Percentiles rank a stretch among this genome's conserved stretches.
These are phyloP conservation scores for Epistrophe eligans DNA, from an alignment of 2,888 invertebrate species.

Conservation along the genomic window DNA sequence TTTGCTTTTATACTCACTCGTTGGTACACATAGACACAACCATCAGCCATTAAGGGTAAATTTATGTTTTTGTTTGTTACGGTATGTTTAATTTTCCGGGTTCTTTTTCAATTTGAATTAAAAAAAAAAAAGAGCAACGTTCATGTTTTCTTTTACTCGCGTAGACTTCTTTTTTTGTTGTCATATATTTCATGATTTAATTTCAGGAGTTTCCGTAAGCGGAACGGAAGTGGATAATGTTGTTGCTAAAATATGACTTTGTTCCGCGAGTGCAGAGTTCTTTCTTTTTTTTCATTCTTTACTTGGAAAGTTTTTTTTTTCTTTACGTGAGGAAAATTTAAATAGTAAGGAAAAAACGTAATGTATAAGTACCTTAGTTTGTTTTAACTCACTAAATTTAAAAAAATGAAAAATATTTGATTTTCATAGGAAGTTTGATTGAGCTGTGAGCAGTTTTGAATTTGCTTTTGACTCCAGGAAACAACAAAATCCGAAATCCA, in stretches of 20 bases:
- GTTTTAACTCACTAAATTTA: not conserved
- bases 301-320: conserved; percentile 13
- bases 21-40: conserved; percentile 1
- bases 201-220: conserved; percentile 60
- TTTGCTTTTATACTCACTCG: not conserved
- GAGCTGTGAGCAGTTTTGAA: too few relatives aligned
- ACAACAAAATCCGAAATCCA: too few relatives aligned
- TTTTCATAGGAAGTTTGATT: too few relatives aligned
- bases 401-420: not conserved
- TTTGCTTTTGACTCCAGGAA: too few relatives aligned
- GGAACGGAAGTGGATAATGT: conserved; percentile 74
- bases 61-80: conserved; percentile 76
- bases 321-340: conserved; percentile 44
- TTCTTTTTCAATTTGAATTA: conserved; percentile 64
- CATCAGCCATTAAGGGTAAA: conserved; percentile 72
- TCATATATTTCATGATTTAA: conserved; percentile 63
- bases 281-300: conserved; percentile 16
- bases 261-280: conserved; percentile 45
- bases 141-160: conserved; percentile 60
- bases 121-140: conserved; percentile 63
- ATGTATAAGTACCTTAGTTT: not conserved
- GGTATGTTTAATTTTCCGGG: conserved; percentile 76
- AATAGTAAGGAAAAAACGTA: not conserved
- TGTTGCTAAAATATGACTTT: conserved; percentile 69
- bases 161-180: conserved; percentile 40